These are phyloP conservation scores for Anoplolepis gracilipes DNA, from an alignment of 1,140 invertebrate genomes.

Conservation along the genomic window DNA sequence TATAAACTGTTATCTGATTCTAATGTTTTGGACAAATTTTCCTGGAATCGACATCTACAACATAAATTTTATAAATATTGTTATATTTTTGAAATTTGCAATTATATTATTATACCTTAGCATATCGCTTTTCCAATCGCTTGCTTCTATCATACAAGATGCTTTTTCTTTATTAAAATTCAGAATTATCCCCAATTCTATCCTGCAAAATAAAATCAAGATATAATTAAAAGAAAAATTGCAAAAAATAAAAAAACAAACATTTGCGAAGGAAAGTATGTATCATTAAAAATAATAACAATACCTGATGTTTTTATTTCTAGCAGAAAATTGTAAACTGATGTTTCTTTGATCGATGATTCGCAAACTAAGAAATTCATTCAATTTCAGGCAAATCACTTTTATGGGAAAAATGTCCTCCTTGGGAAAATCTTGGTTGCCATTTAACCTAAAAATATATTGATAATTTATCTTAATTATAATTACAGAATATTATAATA, in stretches of 20 bases:
- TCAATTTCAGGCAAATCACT: constrained; percentile 69
- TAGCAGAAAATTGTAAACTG: constrained; percentile 61
- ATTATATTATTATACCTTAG: constrained; percentile 27
- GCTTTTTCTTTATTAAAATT: constrained; percentile 61
- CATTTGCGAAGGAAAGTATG: background rate
- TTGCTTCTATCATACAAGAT: constrained; percentile 53
- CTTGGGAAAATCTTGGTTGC: background rate
- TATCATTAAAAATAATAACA: background rate
- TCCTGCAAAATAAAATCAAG: constrained; percentile 49
- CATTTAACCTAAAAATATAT: background rate
- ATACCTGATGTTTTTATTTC: constrained; percentile 63
- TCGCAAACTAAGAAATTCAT: constrained; percentile 63
- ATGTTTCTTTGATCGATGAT: constrained; percentile 70
- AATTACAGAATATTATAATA: background rate
- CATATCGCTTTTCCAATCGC: constrained; percentile 39
- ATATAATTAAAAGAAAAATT: background rate
- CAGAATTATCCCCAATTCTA: constrained; percentile 73
- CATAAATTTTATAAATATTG: background rate
- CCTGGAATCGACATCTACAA: constrained; percentile 55
- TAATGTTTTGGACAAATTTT: background rate
- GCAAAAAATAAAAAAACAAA: background rate
- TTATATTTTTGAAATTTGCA: background rate
- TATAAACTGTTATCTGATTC: background rate
- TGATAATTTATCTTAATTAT: background rate
- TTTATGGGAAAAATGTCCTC: constrained; percentile 39